Evolutionary conservation across 2,888 invertebrate genomes (phyloP), one percentile per base, ranked within the genome.

Genomic region (Protonemura montana): DNA sequence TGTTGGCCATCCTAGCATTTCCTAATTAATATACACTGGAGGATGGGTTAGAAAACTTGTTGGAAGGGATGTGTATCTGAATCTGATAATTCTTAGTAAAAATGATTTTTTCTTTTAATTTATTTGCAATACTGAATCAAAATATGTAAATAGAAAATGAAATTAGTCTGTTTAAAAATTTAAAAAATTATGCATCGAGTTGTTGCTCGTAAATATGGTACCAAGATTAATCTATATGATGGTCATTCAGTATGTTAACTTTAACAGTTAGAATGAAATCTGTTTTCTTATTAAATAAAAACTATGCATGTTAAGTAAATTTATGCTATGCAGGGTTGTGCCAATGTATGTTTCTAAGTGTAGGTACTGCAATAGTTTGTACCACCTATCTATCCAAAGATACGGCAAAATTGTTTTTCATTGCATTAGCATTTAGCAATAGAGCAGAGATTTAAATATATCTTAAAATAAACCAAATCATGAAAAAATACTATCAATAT

Each of bases 241-340:
- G 81, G 13, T 78, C 27, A 78, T 25, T 21, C 10, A 27, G 27
- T 1, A 28, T 78, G 26, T 78, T 28, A 78, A 81, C 26, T 81
- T 30, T 30, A 2, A 29, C 13, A 81, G 30, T 81, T 16, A 59
- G 59, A 59, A 59, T 1, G 3, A 2, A 21, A 59, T 21, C 59
- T 59, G 59, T 59, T 59, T 59, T 59, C 59, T 59, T 59, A 59
- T 59, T 59, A 81, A 78, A 78, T 78, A 78, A 78, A 78, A 21
- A 81, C 81, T 81, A 81, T 84, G 84, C 84, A 84, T 84, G 59
- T 84, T 84, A 76, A 42, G 84, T 28, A 59, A 30, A 21, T 84
- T 21, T 27, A 84, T 59, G 84, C 84, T 27, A 84, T 84, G 84
- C 84, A 84, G 84, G 84, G 59, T 84, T 84, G 84, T 84, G 84